Evolutionary conservation across 2,113 vertebrate species (phyloP).

Genomic region (Albula glossodonta): DNA sequence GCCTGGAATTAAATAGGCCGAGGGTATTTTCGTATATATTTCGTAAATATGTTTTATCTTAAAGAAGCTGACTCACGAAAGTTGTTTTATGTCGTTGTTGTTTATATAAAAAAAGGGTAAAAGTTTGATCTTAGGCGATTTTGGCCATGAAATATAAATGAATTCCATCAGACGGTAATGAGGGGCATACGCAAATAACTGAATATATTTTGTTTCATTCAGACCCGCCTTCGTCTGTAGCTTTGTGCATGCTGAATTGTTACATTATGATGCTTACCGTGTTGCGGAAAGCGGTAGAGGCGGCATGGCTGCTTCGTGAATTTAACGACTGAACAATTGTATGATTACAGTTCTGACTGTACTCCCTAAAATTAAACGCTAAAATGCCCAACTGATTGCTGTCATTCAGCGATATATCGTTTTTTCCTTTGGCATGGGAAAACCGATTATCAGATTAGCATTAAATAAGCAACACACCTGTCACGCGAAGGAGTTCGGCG

Average conservation of each 20-base stretch:
- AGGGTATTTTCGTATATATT: background rate
- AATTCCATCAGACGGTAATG: background rate
- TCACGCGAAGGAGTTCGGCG: slow-evolving; percentile 61
- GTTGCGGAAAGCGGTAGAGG: background rate
- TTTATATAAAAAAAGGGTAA: background rate
- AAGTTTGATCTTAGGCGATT: background rate
- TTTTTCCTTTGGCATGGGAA: background rate
- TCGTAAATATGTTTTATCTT: background rate
- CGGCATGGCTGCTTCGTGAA: background rate
- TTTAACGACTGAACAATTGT: background rate
- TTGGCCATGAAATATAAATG: background rate
- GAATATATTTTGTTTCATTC: background rate
- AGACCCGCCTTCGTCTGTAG: background rate
- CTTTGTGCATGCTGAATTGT: background rate
- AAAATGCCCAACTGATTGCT: background rate
- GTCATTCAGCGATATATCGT: background rate
- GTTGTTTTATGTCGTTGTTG: background rate
- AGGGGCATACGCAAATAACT: background rate
- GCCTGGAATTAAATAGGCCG: background rate
- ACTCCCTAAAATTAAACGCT: background rate
- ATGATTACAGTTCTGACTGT: background rate
- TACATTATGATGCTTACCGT: background rate
- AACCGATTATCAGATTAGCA: background rate
- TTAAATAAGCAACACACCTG: slow-evolving; percentile 60
- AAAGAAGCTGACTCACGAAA: background rate